phyloP scores from a whole-genome alignment of 1,140 invertebrate genomes.

The Papilio glaucus region DNA sequence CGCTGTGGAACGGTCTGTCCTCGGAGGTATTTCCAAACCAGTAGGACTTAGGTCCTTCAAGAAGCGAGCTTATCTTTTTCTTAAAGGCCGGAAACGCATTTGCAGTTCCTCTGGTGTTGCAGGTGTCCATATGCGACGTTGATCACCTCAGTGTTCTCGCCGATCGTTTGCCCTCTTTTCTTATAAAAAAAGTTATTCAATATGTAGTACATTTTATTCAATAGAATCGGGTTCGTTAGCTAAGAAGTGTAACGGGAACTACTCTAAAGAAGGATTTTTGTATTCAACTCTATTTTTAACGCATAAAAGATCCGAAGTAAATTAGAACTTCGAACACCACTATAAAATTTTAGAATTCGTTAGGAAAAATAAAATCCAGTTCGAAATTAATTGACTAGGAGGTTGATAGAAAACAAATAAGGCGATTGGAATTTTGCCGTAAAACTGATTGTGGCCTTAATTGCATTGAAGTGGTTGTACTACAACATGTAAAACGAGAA shows the following conservation, averaged over 20 bases:
- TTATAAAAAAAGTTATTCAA: too few species aligned
- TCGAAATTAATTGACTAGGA: background rate
- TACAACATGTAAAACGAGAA: background rate
- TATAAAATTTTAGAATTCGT: background rate
- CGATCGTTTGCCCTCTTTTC: too few species aligned
- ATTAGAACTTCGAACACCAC: background rate
- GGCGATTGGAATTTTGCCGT: background rate
- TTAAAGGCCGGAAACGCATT: too few species aligned
- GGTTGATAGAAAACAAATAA: slow-evolving; percentile 2
- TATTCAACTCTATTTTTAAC: background rate
- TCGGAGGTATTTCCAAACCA: too few species aligned
- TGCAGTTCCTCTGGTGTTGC: too few species aligned
- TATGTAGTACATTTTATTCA: too few species aligned
- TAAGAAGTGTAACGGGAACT: background rate
- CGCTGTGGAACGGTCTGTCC: too few species aligned
- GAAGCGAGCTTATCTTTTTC: too few species aligned
- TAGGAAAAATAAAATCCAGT: background rate
- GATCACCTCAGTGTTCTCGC: too few species aligned
- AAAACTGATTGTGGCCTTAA: background rate
- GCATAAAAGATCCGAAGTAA: background rate
- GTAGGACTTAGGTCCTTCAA: too few species aligned
- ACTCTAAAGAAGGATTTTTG: too few species aligned
- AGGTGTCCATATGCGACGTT: too few species aligned
- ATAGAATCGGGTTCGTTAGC: background rate
- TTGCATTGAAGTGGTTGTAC: background rate